Percentiles rank a stretch among this genome's conserved stretches.
phyloP scores from a whole-genome alignment of 1,140 invertebrate species.

The honey bee (Apis mellifera) region DNA sequence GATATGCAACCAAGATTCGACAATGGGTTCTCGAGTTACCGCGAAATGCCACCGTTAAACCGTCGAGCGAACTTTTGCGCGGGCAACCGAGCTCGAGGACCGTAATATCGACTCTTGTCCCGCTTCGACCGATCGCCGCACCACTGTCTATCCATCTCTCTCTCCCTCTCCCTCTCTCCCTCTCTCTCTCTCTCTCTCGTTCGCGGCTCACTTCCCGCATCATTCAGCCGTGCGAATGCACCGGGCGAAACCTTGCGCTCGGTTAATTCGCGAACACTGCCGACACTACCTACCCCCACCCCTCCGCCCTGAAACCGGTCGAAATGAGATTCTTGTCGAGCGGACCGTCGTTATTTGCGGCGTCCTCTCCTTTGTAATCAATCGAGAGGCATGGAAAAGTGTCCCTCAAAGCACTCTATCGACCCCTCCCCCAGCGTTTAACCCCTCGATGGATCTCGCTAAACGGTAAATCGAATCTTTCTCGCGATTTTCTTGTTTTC shows the following conservation, averaged over 20 bases:
- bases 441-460: not conserved
- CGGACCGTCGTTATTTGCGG: conserved; percentile 7
- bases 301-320: conserved; percentile 23
- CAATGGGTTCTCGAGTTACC: conserved; percentile 37
- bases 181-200: too few relatives aligned
- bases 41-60: conserved; percentile 48
- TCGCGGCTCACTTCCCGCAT: conserved; percentile 43
- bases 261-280: conserved; percentile 52
- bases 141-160: too few relatives aligned
- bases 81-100: conserved; percentile 40
- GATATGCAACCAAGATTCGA: conserved; percentile 46
- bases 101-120: conserved; percentile 46
- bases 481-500: too few relatives aligned
- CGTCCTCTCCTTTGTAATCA: conserved; percentile 6
- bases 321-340: conserved; percentile 36
- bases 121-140: too few relatives aligned
- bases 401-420: not conserved
- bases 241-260: conserved; percentile 45
- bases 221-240: conserved; percentile 47
- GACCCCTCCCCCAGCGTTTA: not conserved
- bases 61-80: conserved; percentile 40
- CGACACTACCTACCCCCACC: conserved; percentile 9
- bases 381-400: not conserved
- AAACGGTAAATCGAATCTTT: too few relatives aligned
- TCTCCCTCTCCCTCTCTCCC: not conserved